Percentiles rank a stretch among this genome's conserved stretches.
phyloP scores from a whole-genome alignment of 2,113 vertebrate species.

The Plecturocebus donacophilus region DNA sequence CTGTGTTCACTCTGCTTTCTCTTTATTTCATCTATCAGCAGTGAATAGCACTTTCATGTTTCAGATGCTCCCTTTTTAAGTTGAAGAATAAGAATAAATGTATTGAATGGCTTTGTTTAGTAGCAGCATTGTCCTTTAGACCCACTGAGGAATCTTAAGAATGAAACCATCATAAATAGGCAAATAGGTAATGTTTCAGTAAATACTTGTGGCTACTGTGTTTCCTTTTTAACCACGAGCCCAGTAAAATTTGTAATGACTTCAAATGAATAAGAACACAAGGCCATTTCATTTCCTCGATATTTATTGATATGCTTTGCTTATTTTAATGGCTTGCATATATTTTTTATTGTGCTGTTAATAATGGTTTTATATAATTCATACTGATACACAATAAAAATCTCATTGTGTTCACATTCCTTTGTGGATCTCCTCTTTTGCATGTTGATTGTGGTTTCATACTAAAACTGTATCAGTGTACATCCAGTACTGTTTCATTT shows the following conservation, averaged over 20 bases:
- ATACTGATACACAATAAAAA: background rate
- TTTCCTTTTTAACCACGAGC: conserved; percentile 37
- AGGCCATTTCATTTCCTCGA: background rate
- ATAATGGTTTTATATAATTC: conserved; percentile 13
- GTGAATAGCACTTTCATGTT: background rate
- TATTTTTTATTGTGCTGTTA: conserved; percentile 57
- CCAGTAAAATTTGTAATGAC: conserved; percentile 32
- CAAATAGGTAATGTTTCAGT: background rate
- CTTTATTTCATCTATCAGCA: background rate
- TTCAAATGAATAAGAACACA: conserved; percentile 27
- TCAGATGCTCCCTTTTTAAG: background rate
- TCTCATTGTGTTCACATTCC: conserved; percentile 43
- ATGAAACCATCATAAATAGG: background rate
- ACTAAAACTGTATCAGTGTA: conserved; percentile 10
- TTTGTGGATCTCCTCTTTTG: background rate
- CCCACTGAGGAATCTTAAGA: background rate
- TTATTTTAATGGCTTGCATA: conserved; percentile 12
- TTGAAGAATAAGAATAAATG: conserved; percentile 3
- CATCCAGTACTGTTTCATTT: conserved; percentile 22
- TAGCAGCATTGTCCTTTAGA: background rate
- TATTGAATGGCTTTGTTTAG: background rate
- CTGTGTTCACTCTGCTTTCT: background rate
- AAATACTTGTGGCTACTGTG: background rate
- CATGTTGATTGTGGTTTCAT: conserved; percentile 49
- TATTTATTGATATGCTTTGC: conserved; percentile 14